These are phyloP conservation scores for Mactromeris polynyma DNA, from an alignment of 2,888 invertebrate species.

Conservation along the genomic window DNA sequence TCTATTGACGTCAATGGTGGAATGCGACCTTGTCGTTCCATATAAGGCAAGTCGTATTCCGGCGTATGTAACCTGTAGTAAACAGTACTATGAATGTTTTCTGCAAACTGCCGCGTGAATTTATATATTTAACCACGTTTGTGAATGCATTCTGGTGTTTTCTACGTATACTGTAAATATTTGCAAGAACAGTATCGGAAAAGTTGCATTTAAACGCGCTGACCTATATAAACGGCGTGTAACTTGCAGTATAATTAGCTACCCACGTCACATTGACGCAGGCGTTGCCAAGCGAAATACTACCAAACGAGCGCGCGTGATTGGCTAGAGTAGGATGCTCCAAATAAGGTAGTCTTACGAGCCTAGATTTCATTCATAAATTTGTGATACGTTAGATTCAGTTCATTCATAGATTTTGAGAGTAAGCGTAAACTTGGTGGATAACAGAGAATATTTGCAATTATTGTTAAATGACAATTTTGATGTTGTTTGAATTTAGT, in stretches of 20 bases:
- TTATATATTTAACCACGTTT: neutral
- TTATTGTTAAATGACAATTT: slow-evolving; percentile 44
- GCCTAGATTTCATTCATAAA: slow-evolving; percentile 83
- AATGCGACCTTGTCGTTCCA: slow-evolving; percentile 79
- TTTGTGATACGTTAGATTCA: slow-evolving; percentile 72
- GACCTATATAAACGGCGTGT: slow-evolving; percentile 62
- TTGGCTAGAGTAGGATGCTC: slow-evolving; percentile 76
- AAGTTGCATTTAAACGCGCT: slow-evolving; percentile 40
- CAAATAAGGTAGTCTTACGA: slow-evolving; percentile 81
- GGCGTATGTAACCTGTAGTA: slow-evolving; percentile 51
- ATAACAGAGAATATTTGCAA: slow-evolving; percentile 42
- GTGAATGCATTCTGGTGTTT: slow-evolving; percentile 31
- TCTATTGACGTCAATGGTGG: slow-evolving; percentile 74
- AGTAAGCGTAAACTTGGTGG: slow-evolving; percentile 58
- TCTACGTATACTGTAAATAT: slow-evolving; percentile 22
- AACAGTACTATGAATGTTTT: slow-evolving; percentile 73
- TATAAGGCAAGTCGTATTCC: slow-evolving; percentile 81
- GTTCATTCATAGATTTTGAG: slow-evolving; percentile 81
- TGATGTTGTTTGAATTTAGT: slow-evolving; percentile 46
- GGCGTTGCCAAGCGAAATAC: slow-evolving; percentile 65
- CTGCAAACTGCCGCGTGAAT: slow-evolving; percentile 36
- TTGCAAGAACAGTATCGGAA: neutral
- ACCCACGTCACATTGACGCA: slow-evolving; percentile 76
- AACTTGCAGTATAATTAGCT: slow-evolving; percentile 56
- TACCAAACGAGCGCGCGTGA: slow-evolving; percentile 71